Percentiles rank a stretch among this genome's conserved stretches.
These are phyloP conservation scores for Halichondria panicea DNA, from an alignment of 37 sponge, comb jelly and placozoan species.

Conservation along the genomic window DNA sequence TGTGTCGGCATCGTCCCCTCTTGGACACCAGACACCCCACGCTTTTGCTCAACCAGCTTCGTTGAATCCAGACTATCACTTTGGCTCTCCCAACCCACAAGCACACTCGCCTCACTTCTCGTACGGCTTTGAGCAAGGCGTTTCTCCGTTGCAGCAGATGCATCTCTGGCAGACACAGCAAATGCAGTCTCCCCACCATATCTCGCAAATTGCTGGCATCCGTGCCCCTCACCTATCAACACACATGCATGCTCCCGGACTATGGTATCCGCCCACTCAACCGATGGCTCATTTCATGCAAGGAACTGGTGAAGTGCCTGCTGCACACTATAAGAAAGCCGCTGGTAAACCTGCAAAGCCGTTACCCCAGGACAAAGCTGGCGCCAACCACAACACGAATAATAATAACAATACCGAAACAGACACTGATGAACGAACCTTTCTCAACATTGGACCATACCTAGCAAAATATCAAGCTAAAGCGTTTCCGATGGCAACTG, in stretches of 20 bases:
- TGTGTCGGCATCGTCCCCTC: too few species aligned
- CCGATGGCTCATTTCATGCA: slow-evolving; percentile 28
- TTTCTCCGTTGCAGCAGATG: slow-evolving; percentile 19
- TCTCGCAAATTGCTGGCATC: slow-evolving; percentile 15
- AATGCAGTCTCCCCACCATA: slow-evolving; percentile 23
- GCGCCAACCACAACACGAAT: slow-evolving; percentile 22
- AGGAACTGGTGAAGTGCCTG: slow-evolving; percentile 17
- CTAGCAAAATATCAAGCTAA: too few species aligned
- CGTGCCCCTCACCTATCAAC: slow-evolving; percentile 26
- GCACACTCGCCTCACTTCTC: slow-evolving; percentile 23
- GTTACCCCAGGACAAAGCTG: background rate
- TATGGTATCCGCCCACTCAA: slow-evolving; percentile 15
- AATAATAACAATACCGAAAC: slow-evolving; percentile 23
- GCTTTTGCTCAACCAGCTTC: background rate
- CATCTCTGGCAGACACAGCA: slow-evolving; percentile 60
- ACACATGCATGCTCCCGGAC: slow-evolving; percentile 22
- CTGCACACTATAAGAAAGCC: slow-evolving; percentile 13
- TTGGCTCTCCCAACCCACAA: background rate
- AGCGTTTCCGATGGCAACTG: too few species aligned
- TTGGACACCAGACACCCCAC: slow-evolving; percentile 6
- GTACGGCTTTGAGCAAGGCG: slow-evolving; percentile 36
- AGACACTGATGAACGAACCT: too few species aligned
- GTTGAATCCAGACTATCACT: slow-evolving; percentile 3
- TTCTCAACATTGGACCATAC: too few species aligned
- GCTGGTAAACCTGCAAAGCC: background rate